Evolutionary conservation across 2,888 invertebrate species (phyloP).

Genomic region (Synergus japonicus): DNA sequence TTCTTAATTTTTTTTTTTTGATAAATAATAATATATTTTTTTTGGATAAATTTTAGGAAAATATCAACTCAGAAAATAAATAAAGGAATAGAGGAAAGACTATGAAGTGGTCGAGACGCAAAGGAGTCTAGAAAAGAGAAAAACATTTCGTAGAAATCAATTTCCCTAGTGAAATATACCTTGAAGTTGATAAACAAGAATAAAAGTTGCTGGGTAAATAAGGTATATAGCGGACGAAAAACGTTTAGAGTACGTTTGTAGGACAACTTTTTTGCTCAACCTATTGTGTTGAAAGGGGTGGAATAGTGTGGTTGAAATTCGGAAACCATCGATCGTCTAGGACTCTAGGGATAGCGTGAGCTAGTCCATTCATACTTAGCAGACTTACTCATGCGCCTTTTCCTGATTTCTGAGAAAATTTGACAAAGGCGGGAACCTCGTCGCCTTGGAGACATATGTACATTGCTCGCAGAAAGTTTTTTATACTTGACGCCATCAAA

Average conservation of each 20-base stretch:
- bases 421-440: constrained; percentile 45
- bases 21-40: not conserved
- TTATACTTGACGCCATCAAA: not conserved
- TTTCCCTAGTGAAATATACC: not conserved
- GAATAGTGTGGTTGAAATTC: constrained; percentile 21
- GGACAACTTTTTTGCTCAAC: not conserved
- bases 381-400: constrained; percentile 33
- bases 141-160: not conserved
- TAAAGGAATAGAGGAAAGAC: not conserved
- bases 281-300: constrained; percentile 23
- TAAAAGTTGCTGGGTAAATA: not conserved
- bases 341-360: constrained; percentile 17
- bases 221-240: constrained; percentile 12
- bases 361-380: constrained; percentile 7
- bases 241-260: not conserved
- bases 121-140: not conserved
- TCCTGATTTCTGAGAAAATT: constrained; percentile 38
- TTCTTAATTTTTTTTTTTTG: not conserved
- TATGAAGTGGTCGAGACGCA: not conserved
- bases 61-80: not conserved
- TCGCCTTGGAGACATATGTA: constrained; percentile 43
- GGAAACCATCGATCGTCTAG: constrained; percentile 13
- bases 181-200: not conserved
- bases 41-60: no score
- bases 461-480: constrained; percentile 1